phyloP scores from a whole-genome alignment of 2,797 vertebrate genomes.

The Sus cebifrons region DNA sequence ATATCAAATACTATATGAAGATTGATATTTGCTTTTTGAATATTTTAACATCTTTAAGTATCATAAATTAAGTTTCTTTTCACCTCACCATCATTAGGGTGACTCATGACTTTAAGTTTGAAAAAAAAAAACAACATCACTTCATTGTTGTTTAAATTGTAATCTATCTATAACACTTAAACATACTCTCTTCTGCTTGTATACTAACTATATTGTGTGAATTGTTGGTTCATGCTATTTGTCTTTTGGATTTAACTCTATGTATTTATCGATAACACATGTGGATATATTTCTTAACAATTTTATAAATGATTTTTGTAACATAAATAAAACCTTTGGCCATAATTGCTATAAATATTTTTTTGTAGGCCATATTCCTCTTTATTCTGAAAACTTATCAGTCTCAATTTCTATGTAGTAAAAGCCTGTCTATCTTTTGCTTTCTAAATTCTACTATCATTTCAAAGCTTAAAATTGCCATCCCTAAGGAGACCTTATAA shows the following conservation, averaged over 20 bases:
- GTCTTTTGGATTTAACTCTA: neutral
- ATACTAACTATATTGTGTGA: neutral
- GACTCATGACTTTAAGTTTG: neutral
- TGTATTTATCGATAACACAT: neutral
- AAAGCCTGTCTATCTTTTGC: neutral
- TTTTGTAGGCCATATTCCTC: neutral
- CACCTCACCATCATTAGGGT: neutral
- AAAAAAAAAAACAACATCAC: neutral
- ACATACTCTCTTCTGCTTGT: neutral
- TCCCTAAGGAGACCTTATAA: conserved; percentile 2
- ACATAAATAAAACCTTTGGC: neutral
- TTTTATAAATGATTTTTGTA: conserved; percentile 24
- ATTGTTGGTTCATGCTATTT: neutral
- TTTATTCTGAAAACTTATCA: conserved; percentile 1
- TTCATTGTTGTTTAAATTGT: conserved; percentile 20
- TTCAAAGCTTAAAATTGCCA: conserved; percentile 37
- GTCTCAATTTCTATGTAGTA: conserved; percentile 13
- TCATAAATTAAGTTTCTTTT: conserved; percentile 31
- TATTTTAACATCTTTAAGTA: neutral
- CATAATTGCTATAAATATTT: neutral
- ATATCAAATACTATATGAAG: neutral
- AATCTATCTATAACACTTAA: neutral
- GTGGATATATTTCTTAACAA: conserved; percentile 47
- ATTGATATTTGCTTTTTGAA: conserved; percentile 7
- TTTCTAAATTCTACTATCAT: conserved; percentile 56